phyloP scores from a whole-genome alignment of 2,113 vertebrate genomes.

The Trematomus loennbergii region DNA sequence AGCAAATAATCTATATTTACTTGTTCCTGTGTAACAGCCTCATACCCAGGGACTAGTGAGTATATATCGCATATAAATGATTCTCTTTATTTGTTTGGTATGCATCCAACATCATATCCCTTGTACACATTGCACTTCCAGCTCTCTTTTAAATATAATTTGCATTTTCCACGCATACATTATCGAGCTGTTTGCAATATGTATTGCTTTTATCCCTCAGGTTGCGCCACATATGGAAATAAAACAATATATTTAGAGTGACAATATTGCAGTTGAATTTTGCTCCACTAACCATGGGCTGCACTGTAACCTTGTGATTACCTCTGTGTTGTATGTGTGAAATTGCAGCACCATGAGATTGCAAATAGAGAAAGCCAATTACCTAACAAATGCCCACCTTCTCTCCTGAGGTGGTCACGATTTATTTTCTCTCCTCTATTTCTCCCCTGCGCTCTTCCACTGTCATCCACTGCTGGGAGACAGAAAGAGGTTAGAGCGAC shows the following conservation, averaged over 20 bases:
- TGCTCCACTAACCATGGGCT: conserved; percentile 58
- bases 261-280: conserved; percentile 64
- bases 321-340: conserved; percentile 68
- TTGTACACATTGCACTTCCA: conserved; percentile 45
- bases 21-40: conserved; percentile 46
- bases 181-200: conserved; percentile 60
- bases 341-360: conserved; percentile 63
- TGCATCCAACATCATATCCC: conserved; percentile 44
- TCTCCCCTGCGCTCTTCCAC: conserved; percentile 57
- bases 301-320: conserved; percentile 69
- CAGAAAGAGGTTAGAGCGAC: conserved; percentile 69
- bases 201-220: conserved; percentile 57
- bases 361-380: conserved; percentile 73
- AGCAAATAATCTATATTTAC: conserved; percentile 66
- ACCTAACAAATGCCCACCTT: conserved; percentile 74
- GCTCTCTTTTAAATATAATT: conserved; percentile 57
- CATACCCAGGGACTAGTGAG: conserved; percentile 25
- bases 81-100: conserved; percentile 64
- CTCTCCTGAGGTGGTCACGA: conserved; percentile 57
- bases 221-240: conserved; percentile 56
- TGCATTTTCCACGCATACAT: conserved; percentile 65
- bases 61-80: conserved; percentile 53
- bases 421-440: conserved; percentile 36
- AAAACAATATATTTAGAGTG: conserved; percentile 56
- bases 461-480: conserved; percentile 70